phyloP scores from a whole-genome alignment of 1,140 invertebrate species.

The Diachasmimorpha longicaudata region DNA sequence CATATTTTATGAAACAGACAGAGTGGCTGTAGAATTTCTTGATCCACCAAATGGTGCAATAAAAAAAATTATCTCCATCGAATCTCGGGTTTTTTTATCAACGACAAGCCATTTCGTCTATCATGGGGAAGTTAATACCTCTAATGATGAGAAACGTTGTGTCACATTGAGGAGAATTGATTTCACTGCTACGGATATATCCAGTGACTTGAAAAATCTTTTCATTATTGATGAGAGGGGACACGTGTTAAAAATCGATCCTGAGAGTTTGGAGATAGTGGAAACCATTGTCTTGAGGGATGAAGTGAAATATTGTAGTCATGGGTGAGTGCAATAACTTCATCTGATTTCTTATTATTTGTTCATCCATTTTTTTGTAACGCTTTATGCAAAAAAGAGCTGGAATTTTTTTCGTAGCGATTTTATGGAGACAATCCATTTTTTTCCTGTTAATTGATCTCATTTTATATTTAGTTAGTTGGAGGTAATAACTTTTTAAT shows the following conservation, averaged over 20 bases:
- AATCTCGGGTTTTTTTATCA: slow-evolving; percentile 50
- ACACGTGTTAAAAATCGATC: slow-evolving; percentile 66
- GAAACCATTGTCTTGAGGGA: slow-evolving; percentile 71
- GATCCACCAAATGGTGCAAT: slow-evolving; percentile 49
- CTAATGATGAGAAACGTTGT: neutral
- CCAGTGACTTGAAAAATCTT: slow-evolving; percentile 66
- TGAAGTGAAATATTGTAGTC: slow-evolving; percentile 68
- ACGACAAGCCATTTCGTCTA: slow-evolving; percentile 52
- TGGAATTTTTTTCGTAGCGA: too few relatives aligned
- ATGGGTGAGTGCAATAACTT: slow-evolving; percentile 57
- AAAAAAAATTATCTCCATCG: slow-evolving; percentile 46
- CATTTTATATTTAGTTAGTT: too few relatives aligned
- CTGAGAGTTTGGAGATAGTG: slow-evolving; percentile 62
- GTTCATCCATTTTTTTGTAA: too few relatives aligned
- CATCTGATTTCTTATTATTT: too few relatives aligned
- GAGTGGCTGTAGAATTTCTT: slow-evolving; percentile 41
- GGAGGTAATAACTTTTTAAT: too few relatives aligned
- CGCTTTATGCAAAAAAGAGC: too few relatives aligned
- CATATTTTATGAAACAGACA: slow-evolving; percentile 53
- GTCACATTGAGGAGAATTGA: slow-evolving; percentile 35
- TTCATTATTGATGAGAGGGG: slow-evolving; percentile 70
- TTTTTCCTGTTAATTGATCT: too few relatives aligned
- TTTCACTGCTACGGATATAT: slow-evolving; percentile 66
- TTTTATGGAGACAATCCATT: too few relatives aligned
- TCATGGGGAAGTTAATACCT: slow-evolving; percentile 40